phyloP scores from a whole-genome alignment of 2,797 vertebrate genomes.

The Botia almorhae region DNA sequence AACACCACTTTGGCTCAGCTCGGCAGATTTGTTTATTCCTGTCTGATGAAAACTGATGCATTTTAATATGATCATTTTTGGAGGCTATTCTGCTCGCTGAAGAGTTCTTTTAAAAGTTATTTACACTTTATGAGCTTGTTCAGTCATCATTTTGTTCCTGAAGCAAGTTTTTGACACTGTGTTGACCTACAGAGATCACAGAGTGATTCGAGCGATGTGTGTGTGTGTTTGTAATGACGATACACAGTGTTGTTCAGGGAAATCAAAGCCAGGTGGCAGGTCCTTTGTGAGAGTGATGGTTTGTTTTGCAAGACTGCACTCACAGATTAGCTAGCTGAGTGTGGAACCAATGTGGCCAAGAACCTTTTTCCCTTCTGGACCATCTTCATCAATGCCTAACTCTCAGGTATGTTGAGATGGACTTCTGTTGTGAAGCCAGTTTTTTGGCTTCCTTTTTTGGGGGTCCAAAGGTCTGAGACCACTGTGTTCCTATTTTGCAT shows the following conservation, averaged over 20 bases:
- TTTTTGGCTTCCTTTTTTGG: too few species aligned
- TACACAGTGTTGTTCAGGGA: constrained; percentile 52
- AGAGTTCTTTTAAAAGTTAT: constrained; percentile 43
- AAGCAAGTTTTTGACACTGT: constrained; percentile 45
- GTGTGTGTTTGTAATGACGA: constrained; percentile 35
- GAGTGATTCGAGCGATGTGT: constrained; percentile 37
- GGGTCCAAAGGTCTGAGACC: not conserved
- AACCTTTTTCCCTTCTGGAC: constrained; percentile 28
- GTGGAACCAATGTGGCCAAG: constrained; percentile 36
- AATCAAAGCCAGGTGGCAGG: constrained; percentile 58
- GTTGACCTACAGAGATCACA: constrained; percentile 51
- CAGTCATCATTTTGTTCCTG: constrained; percentile 54
- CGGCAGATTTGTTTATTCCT: constrained; percentile 78
- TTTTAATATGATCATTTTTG: constrained; percentile 73
- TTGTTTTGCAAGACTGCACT: constrained; percentile 45
- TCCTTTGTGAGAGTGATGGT: constrained; percentile 46
- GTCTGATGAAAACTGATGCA: constrained; percentile 61
- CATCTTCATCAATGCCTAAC: constrained; percentile 22
- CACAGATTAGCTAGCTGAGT: constrained; percentile 47
- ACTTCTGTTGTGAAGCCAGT: not conserved
- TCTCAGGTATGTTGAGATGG: constrained; percentile 5
- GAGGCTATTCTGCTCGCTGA: constrained; percentile 51
- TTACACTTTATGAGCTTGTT: constrained; percentile 37
- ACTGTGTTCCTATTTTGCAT: not conserved
- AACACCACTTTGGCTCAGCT: constrained; percentile 70